Percentiles rank a stretch among this genome's conserved stretches.
Conservation (phyloP, 2,113 vertebrate species). For the Pristiophorus japonicus region DNA sequence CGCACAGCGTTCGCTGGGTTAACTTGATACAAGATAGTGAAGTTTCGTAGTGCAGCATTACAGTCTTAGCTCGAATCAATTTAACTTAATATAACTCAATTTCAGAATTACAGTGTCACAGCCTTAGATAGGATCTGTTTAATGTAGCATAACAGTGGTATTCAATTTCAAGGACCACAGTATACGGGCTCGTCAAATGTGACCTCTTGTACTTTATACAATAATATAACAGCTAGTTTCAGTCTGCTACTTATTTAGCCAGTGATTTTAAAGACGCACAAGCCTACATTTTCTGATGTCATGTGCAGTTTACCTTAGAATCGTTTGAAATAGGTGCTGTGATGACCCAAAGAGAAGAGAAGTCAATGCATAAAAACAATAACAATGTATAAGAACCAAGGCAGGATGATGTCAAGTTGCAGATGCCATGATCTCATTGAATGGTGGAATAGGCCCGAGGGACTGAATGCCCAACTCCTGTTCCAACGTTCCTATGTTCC, state of each 20-base stretch:
- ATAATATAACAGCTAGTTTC: background rate
- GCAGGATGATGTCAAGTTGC: background rate
- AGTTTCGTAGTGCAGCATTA: background rate
- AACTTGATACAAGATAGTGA: background rate
- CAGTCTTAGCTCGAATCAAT: background rate
- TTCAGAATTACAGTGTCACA: conserved; percentile 17
- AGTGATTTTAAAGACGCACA: background rate
- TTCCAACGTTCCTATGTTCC: too few relatives aligned
- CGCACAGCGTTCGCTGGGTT: background rate
- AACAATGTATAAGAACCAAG: background rate
- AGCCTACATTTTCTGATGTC: background rate
- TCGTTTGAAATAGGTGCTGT: background rate
- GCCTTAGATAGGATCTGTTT: background rate
- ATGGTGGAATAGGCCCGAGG: background rate
- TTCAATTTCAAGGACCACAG: background rate
- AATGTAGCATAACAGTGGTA: background rate
- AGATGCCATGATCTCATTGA: background rate
- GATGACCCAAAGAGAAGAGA: background rate
- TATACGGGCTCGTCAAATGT: background rate
- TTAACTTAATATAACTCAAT: conserved; percentile 6
- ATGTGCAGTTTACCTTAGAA: background rate
- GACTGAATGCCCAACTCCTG: background rate
- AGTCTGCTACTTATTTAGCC: background rate
- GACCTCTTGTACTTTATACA: background rate
- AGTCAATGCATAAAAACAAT: background rate